These are phyloP conservation scores for Paraescarpia echinospica DNA, from an alignment of 1,140 invertebrate species.

Conservation along the genomic window DNA sequence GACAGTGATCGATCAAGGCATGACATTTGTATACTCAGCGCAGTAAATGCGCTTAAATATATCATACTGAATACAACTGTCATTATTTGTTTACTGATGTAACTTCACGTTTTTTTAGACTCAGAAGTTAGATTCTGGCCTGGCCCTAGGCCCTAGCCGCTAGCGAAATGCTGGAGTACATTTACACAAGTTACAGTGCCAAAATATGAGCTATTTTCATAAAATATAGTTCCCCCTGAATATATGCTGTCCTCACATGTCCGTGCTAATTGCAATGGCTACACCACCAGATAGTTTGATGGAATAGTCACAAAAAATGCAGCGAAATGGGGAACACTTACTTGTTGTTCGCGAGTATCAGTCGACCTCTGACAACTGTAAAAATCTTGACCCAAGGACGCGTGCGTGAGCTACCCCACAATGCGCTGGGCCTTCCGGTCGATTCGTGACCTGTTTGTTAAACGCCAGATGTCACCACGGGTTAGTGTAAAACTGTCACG, in stretches of 20 bases:
- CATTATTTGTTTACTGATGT: no score
- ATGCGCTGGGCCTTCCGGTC: neutral
- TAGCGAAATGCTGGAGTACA: no score
- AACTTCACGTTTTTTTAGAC: no score
- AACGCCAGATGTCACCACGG: neutral
- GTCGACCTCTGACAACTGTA: neutral
- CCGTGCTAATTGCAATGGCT: neutral
- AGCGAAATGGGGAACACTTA: neutral
- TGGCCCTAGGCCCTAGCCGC: no score
- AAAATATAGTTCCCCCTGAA: neutral
- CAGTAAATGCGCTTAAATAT: no score
- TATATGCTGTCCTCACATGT: neutral
- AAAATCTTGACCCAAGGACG: neutral
- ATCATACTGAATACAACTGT: no score
- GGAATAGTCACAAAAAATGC: neutral
- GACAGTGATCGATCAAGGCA: neutral
- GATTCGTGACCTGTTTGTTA: neutral
- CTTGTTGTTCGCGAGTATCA: neutral
- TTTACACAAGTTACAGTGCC: no score
- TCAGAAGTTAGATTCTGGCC: no score
- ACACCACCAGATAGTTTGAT: neutral
- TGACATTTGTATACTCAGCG: no score
- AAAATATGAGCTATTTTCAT: no score
- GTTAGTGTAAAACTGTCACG: neutral
- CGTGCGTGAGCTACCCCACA: neutral